Evolutionary conservation across 2,797 vertebrate species (phyloP).

Genomic region (Protosalanx chinensis): DNA sequence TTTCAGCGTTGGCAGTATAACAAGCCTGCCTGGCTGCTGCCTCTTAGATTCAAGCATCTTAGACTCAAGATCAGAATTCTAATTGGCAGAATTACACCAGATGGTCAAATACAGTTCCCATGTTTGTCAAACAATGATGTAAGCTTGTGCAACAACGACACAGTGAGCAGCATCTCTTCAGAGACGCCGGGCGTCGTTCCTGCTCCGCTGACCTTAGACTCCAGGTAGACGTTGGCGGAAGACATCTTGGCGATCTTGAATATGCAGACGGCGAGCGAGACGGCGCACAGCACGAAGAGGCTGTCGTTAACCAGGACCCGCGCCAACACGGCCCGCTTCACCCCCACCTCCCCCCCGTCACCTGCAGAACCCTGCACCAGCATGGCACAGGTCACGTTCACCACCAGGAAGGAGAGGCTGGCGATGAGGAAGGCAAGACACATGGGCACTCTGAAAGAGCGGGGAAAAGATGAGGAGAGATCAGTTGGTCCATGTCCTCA

Average conservation of each 20-base stretch:
- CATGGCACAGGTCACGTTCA: conserved; percentile 89
- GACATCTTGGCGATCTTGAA: conserved; percentile 94
- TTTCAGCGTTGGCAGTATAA: too few species aligned
- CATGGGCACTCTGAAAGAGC: conserved; percentile 76
- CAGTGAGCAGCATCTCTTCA: not conserved
- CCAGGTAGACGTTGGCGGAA: conserved; percentile 95
- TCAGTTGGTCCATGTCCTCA: too few species aligned
- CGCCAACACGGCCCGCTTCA: conserved; percentile 80
- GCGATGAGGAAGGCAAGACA: conserved; percentile 83
- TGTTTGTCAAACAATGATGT: not conserved
- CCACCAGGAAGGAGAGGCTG: conserved; percentile 84
- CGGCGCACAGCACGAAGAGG: conserved; percentile 88
- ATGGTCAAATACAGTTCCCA: not conserved
- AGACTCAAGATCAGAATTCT: not conserved
- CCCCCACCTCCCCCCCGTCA: conserved; percentile 68
- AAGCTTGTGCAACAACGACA: not conserved
- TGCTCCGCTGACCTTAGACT: conserved; percentile 84
- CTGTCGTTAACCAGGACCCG: conserved; percentile 88
- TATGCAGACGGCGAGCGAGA: conserved; percentile 87
- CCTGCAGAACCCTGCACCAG: conserved; percentile 78
- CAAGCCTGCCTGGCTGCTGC: too few species aligned
- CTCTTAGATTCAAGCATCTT: not conserved
- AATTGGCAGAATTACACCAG: not conserved
- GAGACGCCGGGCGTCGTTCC: too few species aligned
- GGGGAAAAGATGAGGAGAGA: too few species aligned